Percentiles rank a stretch among this genome's conserved stretches.
Evolutionary conservation across 2,888 invertebrate genomes (phyloP).

Genomic region (Herminia tarsipennalis): DNA sequence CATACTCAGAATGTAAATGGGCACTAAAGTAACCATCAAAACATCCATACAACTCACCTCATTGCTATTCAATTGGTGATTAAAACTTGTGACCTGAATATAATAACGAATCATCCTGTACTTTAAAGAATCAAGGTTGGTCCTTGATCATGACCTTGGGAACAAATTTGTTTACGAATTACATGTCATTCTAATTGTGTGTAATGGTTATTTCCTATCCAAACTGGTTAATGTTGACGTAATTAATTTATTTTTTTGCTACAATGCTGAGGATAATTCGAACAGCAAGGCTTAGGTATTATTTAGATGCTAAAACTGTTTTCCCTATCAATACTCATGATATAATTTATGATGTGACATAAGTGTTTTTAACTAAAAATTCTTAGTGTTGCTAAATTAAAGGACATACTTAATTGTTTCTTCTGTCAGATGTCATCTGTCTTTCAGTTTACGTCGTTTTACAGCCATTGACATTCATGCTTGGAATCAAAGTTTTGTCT

Average conservation of each 20-base stretch:
- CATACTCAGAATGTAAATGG: slow-evolving; percentile 19
- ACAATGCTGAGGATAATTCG: too few species aligned
- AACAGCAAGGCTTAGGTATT: too few species aligned
- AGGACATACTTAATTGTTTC: too few species aligned
- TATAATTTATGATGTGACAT: too few species aligned
- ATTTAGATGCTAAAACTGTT: too few species aligned
- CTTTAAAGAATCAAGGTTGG: slow-evolving; percentile 28
- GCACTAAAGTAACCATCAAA: slow-evolving; percentile 30
- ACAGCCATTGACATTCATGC: too few species aligned
- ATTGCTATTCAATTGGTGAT: slow-evolving; percentile 44
- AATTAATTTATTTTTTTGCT: slow-evolving; percentile 7
- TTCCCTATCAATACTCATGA: too few species aligned
- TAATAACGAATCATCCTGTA: slow-evolving; percentile 16
- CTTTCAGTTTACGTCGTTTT: too few species aligned
- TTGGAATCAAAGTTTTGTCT: too few species aligned
- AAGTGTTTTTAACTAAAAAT: too few species aligned
- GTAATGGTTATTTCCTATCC: slow-evolving; percentile 21
- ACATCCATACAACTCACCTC: slow-evolving; percentile 22
- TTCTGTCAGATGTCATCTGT: too few species aligned
- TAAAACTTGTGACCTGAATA: slow-evolving; percentile 41
- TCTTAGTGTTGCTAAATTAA: too few species aligned
- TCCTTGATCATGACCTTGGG: slow-evolving; percentile 40
- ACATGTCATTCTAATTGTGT: slow-evolving; percentile 11
- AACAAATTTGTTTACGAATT: slow-evolving; percentile 20
- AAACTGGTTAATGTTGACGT: slow-evolving; percentile 9